Evolutionary conservation across 2,113 vertebrate genomes (phyloP).

Genomic region (Silurus meridionalis): DNA sequence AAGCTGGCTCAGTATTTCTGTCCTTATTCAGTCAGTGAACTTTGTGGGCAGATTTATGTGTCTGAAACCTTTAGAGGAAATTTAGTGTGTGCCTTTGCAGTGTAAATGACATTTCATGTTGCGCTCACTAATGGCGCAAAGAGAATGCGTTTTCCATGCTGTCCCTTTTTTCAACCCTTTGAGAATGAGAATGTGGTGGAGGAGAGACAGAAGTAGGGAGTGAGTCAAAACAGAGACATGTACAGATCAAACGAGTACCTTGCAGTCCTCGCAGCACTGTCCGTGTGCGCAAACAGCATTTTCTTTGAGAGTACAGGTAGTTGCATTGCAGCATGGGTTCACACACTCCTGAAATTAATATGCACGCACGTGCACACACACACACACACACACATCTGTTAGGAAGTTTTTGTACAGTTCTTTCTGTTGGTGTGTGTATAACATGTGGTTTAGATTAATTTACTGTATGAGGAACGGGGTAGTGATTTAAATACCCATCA

Average conservation of each 20-base stretch:
- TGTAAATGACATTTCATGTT: conserved; percentile 44
- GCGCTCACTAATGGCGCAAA: conserved; percentile 45
- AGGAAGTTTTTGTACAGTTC: no score
- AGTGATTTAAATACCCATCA: conserved; percentile 14
- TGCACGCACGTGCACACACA: not conserved
- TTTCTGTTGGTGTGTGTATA: conserved; percentile 11
- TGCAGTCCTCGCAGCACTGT: conserved; percentile 89
- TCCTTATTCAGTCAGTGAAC: conserved; percentile 31
- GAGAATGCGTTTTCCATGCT: conserved; percentile 44
- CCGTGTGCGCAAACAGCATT: conserved; percentile 90
- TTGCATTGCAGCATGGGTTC: conserved; percentile 92
- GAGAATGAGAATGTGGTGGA: conserved; percentile 9
- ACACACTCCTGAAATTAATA: conserved; percentile 82
- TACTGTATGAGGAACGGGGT: not conserved
- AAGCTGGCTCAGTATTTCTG: not conserved
- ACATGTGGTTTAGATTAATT: conserved; percentile 41
- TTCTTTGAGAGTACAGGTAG: conserved; percentile 84
- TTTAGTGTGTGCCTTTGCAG: conserved; percentile 20
- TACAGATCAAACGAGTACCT: conserved; percentile 69
- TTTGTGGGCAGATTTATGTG: conserved; percentile 43
- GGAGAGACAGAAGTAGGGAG: not conserved
- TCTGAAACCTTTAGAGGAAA: conserved; percentile 48
- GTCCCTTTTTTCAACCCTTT: conserved; percentile 5
- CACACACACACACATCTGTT: no score
- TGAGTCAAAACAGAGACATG: not conserved